Conservation (phyloP, 2,113 vertebrate genomes). For the Chionis minor region DNA sequence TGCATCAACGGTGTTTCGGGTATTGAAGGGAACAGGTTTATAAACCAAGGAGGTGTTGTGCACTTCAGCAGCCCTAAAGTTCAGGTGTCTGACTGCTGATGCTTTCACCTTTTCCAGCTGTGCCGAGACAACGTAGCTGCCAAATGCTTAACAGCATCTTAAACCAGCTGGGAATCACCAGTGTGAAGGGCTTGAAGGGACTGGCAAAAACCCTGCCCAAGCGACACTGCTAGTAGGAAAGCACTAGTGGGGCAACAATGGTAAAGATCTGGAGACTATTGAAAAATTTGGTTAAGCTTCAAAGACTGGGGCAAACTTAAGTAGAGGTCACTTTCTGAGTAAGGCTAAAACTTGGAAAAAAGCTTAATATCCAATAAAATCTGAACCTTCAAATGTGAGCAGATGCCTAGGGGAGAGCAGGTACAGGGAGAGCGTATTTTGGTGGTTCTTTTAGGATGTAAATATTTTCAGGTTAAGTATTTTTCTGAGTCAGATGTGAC, state of each 20-base stretch:
- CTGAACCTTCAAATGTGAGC: background rate
- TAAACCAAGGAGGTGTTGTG: background rate
- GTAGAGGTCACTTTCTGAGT: background rate
- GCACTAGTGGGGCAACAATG: background rate
- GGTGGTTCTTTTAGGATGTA: background rate
- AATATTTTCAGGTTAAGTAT: background rate
- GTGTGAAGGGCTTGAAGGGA: background rate
- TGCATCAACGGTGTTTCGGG: background rate
- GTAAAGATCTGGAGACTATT: background rate
- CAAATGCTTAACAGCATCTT: background rate
- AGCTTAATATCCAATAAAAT: background rate
- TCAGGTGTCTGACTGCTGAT: background rate
- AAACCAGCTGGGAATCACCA: background rate
- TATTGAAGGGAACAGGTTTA: background rate
- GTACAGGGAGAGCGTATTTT: background rate
- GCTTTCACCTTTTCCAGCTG: background rate
- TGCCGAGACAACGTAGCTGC: background rate
- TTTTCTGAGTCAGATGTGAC: background rate
- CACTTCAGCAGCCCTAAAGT: background rate
- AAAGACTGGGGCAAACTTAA: background rate
- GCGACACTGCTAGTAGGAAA: background rate
- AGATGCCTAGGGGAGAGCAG: background rate
- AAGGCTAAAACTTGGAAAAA: background rate
- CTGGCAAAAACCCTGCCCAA: background rate
- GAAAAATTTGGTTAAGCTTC: background rate